A percentile compares a stretch with the other conserved stretches of the same genome.
Conservation (phyloP, 92 coral and sea anemone genomes). For the Meandrina meandrites region DNA sequence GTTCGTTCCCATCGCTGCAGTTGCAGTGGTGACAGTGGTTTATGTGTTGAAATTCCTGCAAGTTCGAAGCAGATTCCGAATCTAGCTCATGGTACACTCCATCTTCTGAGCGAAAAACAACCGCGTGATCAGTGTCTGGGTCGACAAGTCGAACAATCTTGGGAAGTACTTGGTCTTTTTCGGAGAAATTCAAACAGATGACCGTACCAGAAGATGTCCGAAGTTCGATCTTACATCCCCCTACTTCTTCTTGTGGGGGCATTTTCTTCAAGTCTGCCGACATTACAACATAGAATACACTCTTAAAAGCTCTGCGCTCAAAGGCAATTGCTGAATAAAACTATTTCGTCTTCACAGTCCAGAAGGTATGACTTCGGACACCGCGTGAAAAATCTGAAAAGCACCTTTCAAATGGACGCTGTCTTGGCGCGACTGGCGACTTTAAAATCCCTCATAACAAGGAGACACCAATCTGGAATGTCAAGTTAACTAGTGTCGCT, state of each 20-base stretch:
- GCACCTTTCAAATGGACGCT: constrained; percentile 24
- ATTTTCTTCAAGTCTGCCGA: constrained; percentile 69
- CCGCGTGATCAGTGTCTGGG: constrained; percentile 81
- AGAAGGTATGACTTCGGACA: constrained; percentile 1
- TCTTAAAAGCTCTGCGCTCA: constrained; percentile 5
- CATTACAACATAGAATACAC: constrained; percentile 52
- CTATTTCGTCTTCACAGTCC: constrained; percentile 7
- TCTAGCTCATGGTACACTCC: constrained; percentile 72
- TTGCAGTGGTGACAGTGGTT: constrained; percentile 65
- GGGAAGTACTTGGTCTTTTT: constrained; percentile 73
- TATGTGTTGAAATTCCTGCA: constrained; percentile 61
- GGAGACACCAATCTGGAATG: constrained; percentile 3
- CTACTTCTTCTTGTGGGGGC: constrained; percentile 67
- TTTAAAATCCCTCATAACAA: constrained; percentile 22
- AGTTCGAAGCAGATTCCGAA: constrained; percentile 56
- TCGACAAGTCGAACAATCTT: constrained; percentile 82
- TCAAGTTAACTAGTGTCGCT: not conserved
- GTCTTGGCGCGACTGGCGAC: constrained; percentile 3
- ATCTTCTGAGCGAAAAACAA: constrained; percentile 70
- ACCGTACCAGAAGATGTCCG: constrained; percentile 77
- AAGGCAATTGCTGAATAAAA: constrained; percentile 13
- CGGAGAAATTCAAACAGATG: constrained; percentile 86
- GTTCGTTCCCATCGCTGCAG: constrained; percentile 48
- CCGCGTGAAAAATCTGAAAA: constrained; percentile 16
- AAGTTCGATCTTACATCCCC: constrained; percentile 77